Evolutionary conservation across 64 coral and sea anemone genomes (phyloP), one percentile per base, ranked within the genome.

Genomic region (Montipora sp.): DNA sequence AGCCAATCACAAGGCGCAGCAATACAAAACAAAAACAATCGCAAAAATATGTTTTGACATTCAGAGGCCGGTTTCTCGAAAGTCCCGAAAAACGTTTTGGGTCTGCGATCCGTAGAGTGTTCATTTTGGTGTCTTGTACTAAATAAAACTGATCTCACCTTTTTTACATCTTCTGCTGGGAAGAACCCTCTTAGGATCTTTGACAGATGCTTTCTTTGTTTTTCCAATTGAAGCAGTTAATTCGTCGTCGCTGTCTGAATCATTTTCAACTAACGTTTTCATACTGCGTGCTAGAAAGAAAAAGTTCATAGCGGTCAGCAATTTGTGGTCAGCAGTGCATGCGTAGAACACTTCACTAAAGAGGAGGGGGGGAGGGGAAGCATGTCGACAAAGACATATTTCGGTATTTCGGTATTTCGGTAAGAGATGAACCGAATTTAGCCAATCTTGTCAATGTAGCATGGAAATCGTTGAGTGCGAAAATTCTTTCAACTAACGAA

Each of bases 91-190:
- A 77, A 36, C 36, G 36, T 36, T 36, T 36, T 36, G 36, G 36
- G 36, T 2, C 36, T 36, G 36, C 36, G 36, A 36, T 36, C 36
- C 2, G 36, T 36, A 36, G 36, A 36, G 36, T 36, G 27, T 2
- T 36, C 27, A 36, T 36, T 36, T 36, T 36, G 27, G 27, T 36
- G 36, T 36, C 1, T 36, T 36, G 36, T 36, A 36, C 36, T 36
- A 36, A 36, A 36, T 36, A 36, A 36, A 36, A 36, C 36, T 20
- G 0, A 68, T 16, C n/a, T 6, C 5, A 85, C 82, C 65, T 72
- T 22, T 72, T 70, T 85, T 85, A 46, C 82, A 85, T 49, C 68
- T 85, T 65, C 82, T 70, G 19, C 20, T 49, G 2, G 82, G 82
- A 85, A 70, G 67, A 71, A 85, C 19, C 51, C 82, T 51, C 5